Conservation (phyloP, 2,888 invertebrate species). For the Zygothrica quintamaculata region DNA sequence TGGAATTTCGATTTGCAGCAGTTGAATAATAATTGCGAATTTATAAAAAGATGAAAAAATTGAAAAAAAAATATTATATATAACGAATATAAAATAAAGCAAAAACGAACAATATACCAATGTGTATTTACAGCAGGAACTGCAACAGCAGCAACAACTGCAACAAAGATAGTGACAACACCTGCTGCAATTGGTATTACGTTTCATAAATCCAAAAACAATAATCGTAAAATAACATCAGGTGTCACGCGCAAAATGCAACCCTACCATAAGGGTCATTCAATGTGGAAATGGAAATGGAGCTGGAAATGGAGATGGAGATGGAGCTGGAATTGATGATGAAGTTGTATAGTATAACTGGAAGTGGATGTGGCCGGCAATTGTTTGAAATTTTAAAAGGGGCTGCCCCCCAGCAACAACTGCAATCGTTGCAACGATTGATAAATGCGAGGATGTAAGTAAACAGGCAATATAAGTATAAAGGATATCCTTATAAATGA, state of each 20-base stretch:
- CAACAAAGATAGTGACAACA: conserved; percentile 20
- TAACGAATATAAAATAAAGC: not conserved
- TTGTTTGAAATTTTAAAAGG: no score
- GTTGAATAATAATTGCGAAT: conserved; percentile 52
- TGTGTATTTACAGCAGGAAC: not conserved
- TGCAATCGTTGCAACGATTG: no score
- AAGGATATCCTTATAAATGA: no score
- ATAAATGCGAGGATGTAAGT: no score
- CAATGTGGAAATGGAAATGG: conserved; percentile 10
- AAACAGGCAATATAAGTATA: no score
- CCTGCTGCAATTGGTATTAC: conserved; percentile 72
- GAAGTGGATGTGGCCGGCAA: no score
- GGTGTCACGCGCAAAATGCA: conserved; percentile 71
- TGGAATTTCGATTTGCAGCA: conserved; percentile 36
- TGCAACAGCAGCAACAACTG: conserved; percentile 16
- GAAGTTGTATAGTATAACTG: no score
- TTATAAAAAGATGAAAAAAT: no score
- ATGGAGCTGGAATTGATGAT: no score
- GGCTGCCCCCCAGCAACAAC: no score
- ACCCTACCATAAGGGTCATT: no score
- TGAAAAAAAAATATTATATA: no score
- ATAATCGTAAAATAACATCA: conserved; percentile 79
- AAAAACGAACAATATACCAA: not conserved
- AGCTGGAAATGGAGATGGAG: not conserved
- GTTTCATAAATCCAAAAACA: conserved; percentile 79